Evolutionary conservation across 2,113 vertebrate genomes (phyloP).

Genomic region (Illadopsis cleaveri): DNA sequence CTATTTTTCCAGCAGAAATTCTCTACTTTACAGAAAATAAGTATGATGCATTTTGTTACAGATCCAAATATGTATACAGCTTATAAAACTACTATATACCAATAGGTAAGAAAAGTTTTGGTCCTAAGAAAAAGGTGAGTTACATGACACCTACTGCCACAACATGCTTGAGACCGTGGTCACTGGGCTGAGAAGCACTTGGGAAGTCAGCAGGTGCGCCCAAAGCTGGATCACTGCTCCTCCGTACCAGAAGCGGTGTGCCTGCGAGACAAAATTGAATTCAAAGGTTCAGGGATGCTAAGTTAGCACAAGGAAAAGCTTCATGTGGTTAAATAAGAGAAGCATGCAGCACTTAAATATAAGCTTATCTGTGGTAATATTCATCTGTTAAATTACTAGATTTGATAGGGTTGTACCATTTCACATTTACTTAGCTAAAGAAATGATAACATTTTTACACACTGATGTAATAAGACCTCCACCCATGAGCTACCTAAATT

Average conservation of each 20-base stretch:
- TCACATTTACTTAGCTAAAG: background rate
- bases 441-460: background rate
- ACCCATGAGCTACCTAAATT: background rate
- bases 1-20: background rate
- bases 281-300: background rate
- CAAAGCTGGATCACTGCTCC: slow-evolving; percentile 91
- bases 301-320: background rate
- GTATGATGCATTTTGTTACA: background rate
- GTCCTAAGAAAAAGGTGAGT: background rate
- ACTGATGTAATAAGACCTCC: background rate
- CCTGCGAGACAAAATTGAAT: slow-evolving; percentile 71
- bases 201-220: slow-evolving; percentile 73
- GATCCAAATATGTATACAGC: background rate
- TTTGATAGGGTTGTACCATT: background rate
- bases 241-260: slow-evolving; percentile 91
- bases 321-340: background rate
- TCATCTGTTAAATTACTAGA: background rate
- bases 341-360: background rate
- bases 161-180: slow-evolving; percentile 68
- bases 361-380: background rate
- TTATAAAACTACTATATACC: background rate
- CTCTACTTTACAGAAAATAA: background rate
- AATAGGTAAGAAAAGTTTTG: background rate
- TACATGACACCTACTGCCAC: slow-evolving; percentile 69
- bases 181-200: slow-evolving; percentile 68